A percentile compares a stretch with the other conserved stretches of the same genome.
These are phyloP conservation scores for Aplysia californica DNA, from an alignment of 1,140 invertebrate species.

Conservation along the genomic window DNA sequence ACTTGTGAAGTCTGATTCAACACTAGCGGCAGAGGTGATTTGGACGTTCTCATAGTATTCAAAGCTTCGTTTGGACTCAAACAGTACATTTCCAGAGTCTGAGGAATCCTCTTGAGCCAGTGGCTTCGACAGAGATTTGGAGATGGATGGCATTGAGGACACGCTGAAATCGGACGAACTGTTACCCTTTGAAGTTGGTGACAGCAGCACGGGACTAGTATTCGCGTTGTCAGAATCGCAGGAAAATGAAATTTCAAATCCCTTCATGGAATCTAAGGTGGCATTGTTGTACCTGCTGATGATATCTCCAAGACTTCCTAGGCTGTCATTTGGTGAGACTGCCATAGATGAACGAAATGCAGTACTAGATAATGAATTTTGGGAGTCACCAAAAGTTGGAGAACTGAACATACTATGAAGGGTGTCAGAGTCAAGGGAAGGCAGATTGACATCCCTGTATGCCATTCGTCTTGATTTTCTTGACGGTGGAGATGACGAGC, in stretches of 20 bases:
- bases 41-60: too few species aligned
- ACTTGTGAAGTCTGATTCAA: too few species aligned
- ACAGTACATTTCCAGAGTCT: too few species aligned
- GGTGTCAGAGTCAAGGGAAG: not conserved
- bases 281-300: not conserved
- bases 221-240: not conserved
- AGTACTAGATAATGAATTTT: not conserved
- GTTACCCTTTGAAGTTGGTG: too few species aligned
- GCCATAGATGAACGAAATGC: not conserved
- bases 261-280: not conserved
- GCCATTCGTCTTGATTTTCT: not conserved
- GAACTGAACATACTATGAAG: not conserved
- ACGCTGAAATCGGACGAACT: too few species aligned
- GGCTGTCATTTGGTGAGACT: not conserved
- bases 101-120: too few species aligned
- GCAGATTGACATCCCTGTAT: not conserved
- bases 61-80: too few species aligned
- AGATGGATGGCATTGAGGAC: too few species aligned
- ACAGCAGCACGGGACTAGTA: too few species aligned
- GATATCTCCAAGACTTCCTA: constrained; percentile 12
- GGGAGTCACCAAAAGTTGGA: constrained; percentile 1
- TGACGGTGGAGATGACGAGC: not conserved
- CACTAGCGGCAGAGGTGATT: too few species aligned
- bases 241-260: not conserved
- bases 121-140: too few species aligned